Conservation (phyloP, 2,888 invertebrate genomes). For the Drosophila colorata region DNA sequence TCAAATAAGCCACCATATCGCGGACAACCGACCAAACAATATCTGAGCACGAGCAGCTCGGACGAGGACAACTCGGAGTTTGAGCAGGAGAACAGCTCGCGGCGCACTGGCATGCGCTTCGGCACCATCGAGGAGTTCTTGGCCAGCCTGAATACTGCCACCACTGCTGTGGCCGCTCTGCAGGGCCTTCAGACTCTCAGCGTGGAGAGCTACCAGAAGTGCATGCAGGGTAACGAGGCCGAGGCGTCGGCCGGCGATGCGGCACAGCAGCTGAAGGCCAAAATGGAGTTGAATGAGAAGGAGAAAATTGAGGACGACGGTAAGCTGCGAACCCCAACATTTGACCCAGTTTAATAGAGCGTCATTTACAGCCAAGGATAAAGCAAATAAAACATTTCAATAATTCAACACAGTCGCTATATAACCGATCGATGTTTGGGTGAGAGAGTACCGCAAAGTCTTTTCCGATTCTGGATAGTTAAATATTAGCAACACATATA, state of each 20-base stretch:
- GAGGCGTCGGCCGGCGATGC: background rate
- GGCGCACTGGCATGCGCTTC: slow-evolving; percentile 44
- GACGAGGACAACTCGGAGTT: slow-evolving; percentile 1
- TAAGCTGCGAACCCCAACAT: background rate
- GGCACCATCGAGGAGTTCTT: slow-evolving; percentile 38
- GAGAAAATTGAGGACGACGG: background rate
- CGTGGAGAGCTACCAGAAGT: slow-evolving; percentile 38
- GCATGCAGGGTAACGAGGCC: slow-evolving; percentile 2
- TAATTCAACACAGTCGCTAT: background rate
- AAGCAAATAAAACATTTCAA: background rate
- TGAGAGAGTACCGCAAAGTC: background rate
- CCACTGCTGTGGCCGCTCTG: slow-evolving; percentile 32
- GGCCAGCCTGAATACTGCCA: slow-evolving; percentile 37
- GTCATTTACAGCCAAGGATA: background rate
- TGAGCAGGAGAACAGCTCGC: background rate
- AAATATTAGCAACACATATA: background rate
- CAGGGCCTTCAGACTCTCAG: slow-evolving; percentile 20
- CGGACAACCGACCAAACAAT: background rate
- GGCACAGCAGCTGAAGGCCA: background rate
- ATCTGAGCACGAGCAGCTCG: background rate
- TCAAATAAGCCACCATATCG: background rate
- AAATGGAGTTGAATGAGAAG: background rate
- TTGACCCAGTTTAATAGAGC: background rate
- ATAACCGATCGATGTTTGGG: background rate
- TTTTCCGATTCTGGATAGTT: background rate